Conservation (phyloP, 2,797 vertebrate species). For the Sarcophilus harrisii region DNA sequence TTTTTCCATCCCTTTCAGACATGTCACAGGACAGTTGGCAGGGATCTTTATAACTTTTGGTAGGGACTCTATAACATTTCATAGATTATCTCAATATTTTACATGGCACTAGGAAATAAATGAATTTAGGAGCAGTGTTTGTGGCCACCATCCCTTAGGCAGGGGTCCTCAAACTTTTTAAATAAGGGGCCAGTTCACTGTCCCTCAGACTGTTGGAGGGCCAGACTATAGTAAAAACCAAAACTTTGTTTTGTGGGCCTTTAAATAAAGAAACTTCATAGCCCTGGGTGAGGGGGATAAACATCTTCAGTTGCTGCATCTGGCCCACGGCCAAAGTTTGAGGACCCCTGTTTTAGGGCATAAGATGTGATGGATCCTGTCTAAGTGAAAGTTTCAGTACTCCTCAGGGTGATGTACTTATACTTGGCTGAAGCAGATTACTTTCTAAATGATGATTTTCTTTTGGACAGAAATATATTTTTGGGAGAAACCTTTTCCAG, state of each 20-base stretch:
- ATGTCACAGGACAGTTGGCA: slow-evolving; percentile 23
- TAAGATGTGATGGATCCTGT: slow-evolving; percentile 3
- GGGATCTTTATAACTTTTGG: slow-evolving; percentile 24
- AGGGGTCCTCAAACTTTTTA: too few relatives aligned
- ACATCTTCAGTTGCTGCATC: too few relatives aligned
- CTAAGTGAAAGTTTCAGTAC: slow-evolving; percentile 36
- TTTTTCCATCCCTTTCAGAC: slow-evolving; percentile 35
- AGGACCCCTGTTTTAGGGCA: too few relatives aligned
- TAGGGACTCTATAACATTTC: background rate
- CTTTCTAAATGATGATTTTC: slow-evolving; percentile 50
- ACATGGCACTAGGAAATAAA: background rate
- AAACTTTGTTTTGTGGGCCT: too few relatives aligned
- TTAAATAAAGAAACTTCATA: too few relatives aligned
- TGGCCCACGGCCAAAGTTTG: too few relatives aligned
- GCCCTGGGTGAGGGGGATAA: too few relatives aligned
- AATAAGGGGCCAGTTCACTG: too few relatives aligned
- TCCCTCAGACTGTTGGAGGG: too few relatives aligned
- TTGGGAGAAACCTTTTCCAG: slow-evolving; percentile 99
- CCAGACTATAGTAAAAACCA: too few relatives aligned
- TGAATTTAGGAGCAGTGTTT: background rate
- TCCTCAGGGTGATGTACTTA: slow-evolving; percentile 29
- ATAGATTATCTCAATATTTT: slow-evolving; percentile 22
- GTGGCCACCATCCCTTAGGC: background rate
- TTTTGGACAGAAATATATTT: slow-evolving; percentile 94
- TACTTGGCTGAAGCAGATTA: slow-evolving; percentile 38